A percentile compares a stretch with the other conserved stretches of the same genome.
These are phyloP conservation scores for Drosophila persimilis DNA, from an alignment of 1,140 invertebrate genomes.

Conservation along the genomic window DNA sequence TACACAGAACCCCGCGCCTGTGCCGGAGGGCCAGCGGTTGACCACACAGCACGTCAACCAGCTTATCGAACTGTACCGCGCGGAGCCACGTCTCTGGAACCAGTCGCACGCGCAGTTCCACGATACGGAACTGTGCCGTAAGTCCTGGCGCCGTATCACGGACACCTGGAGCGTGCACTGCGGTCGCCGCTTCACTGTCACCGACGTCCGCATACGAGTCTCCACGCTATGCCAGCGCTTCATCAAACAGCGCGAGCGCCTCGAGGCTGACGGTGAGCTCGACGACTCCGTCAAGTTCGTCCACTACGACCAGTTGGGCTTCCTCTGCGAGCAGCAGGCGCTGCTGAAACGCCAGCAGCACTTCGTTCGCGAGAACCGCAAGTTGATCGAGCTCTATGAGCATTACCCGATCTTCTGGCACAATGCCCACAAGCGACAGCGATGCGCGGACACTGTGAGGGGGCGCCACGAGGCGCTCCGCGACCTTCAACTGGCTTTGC, in stretches of 20 bases:
- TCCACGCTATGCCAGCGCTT: slow-evolving; percentile 70
- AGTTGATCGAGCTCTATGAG: slow-evolving; percentile 68
- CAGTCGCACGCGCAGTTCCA: slow-evolving; percentile 61
- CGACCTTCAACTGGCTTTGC: slow-evolving; percentile 42
- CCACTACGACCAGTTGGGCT: slow-evolving; percentile 63
- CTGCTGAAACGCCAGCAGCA: slow-evolving; percentile 62
- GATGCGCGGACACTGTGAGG: slow-evolving; percentile 27
- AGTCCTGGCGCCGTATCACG: slow-evolving; percentile 66
- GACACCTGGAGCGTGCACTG: slow-evolving; percentile 55
- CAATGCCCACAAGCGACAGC: slow-evolving; percentile 51
- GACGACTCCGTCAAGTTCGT: slow-evolving; percentile 61
- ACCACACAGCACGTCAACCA: slow-evolving; percentile 51
- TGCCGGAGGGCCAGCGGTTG: slow-evolving; percentile 44
- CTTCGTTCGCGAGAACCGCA: slow-evolving; percentile 57
- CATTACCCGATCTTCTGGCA: slow-evolving; percentile 75
- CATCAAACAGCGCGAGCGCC: slow-evolving; percentile 65
- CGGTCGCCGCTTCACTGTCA: slow-evolving; percentile 54
- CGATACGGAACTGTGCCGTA: slow-evolving; percentile 50
- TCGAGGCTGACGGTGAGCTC: slow-evolving; percentile 62
- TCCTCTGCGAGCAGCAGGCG: slow-evolving; percentile 63
- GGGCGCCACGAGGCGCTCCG: slow-evolving; percentile 39
- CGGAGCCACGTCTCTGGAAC: slow-evolving; percentile 65
- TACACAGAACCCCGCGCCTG: slow-evolving; percentile 23
- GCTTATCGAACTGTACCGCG: slow-evolving; percentile 63
- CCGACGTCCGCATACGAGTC: slow-evolving; percentile 63